phyloP scores from a whole-genome alignment of 2,797 vertebrate species.

The Lepilemur ruficaudatus region DNA sequence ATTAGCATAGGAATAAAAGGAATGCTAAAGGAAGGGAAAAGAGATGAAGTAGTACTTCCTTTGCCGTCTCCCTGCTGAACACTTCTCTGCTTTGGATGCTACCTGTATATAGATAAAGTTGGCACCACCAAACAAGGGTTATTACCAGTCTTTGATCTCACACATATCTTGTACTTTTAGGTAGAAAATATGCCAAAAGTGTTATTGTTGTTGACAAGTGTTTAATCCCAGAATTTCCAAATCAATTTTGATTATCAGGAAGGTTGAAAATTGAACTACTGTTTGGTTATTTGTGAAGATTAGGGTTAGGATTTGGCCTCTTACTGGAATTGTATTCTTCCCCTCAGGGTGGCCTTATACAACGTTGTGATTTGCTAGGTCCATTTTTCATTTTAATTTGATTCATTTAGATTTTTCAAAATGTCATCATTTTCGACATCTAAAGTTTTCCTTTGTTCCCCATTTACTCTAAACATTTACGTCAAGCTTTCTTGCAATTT shows the following conservation, averaged over 20 bases:
- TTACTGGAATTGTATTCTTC: background rate
- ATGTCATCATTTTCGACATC: background rate
- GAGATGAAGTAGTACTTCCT: background rate
- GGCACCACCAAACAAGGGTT: background rate
- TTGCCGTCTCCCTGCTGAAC: background rate
- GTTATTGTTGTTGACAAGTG: background rate
- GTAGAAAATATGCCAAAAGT: background rate
- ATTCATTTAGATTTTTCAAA: background rate
- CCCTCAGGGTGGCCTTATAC: background rate
- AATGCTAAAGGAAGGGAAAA: background rate
- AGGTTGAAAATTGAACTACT: background rate
- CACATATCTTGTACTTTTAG: background rate
- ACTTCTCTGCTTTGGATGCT: background rate
- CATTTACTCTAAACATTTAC: background rate
- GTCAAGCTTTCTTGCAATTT: background rate
- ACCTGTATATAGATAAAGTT: background rate
- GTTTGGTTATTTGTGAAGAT: background rate
- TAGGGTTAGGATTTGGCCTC: background rate
- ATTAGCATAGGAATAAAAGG: background rate
- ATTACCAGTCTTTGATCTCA: background rate
- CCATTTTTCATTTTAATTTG: background rate
- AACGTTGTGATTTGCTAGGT: background rate
- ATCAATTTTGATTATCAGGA: background rate
- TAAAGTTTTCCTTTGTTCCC: background rate
- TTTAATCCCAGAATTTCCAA: background rate